Evolutionary conservation across 2,113 vertebrate species (phyloP), one percentile per base, ranked within the genome.

Genomic region (Motacilla tschutschensis): DNA sequence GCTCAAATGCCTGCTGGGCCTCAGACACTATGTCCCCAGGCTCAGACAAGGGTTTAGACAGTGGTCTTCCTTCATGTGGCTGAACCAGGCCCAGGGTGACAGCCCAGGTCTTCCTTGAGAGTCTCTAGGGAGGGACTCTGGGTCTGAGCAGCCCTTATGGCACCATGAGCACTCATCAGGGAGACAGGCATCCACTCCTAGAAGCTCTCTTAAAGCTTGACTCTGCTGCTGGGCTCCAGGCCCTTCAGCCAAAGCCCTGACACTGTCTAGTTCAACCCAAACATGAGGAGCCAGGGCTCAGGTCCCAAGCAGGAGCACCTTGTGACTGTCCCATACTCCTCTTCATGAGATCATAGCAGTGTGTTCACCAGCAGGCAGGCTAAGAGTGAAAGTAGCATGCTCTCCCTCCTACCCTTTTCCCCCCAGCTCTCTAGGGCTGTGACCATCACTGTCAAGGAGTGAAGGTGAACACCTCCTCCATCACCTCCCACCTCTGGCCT

Each of bases 391-490:
- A 85, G 20, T 14, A 77, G 8, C 69, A 38, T 57, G 48, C 60
- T 85, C 64, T 53, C 31, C 89, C 79, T 92, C 82, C 57, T 48
- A 92, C 76, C 36, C 33, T 79, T 85, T 54, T 59, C 9, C 3
- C 72, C 58, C 79, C 58, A 47, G 26, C 63, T 62, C 60, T 89
- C 72, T 67, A 58, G 57, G 72, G 33, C 79, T 80, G 76, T 79
- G 93, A 44, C 82, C 87, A 84, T 44, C 89, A 38, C 91, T 14
- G 12, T 38, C 75, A 82, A 60, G 57, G 85, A 90, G 79, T 82
- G 89, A 93, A 93, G 94, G 85, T 74, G 60, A 92, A 85, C 72
- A 82, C 51, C 57, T 90, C 74, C 80, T 83, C 86, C 62, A 78
- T 35, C 16, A 28, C 36, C 65, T 95, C 91, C 94, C 57, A 89